phyloP scores from a whole-genome alignment of 2,113 vertebrate genomes.

The Bubo bubo region DNA sequence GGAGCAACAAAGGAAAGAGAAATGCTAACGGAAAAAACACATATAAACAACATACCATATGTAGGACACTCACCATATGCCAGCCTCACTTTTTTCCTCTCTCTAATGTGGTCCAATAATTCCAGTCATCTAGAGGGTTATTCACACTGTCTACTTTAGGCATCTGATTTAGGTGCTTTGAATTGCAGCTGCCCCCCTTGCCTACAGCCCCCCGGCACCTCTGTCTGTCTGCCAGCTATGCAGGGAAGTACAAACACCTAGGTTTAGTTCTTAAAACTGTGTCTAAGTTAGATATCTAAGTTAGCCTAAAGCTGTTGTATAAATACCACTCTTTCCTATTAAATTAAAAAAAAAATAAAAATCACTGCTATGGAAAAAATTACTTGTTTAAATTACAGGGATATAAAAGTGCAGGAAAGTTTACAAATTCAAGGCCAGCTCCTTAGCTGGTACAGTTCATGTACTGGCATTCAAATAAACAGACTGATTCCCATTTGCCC shows the following conservation, averaged over 20 bases:
- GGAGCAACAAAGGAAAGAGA: constrained; percentile 51
- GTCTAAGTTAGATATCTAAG: neutral
- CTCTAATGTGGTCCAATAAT: constrained; percentile 50
- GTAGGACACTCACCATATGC: constrained; percentile 51
- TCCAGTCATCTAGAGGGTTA: constrained; percentile 12
- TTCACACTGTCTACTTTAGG: constrained; percentile 26
- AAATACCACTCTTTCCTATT: constrained; percentile 12
- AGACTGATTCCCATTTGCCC: neutral
- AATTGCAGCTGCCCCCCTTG: neutral
- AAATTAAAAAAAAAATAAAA: neutral
- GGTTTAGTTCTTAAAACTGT: constrained; percentile 8
- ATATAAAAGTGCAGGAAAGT: constrained; percentile 22
- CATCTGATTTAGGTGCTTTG: constrained; percentile 42
- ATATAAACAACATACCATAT: constrained; percentile 59
- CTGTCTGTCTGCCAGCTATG: neutral
- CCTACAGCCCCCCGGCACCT: neutral
- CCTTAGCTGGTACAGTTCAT: constrained; percentile 11
- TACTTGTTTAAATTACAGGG: constrained; percentile 23
- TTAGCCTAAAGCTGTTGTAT: constrained; percentile 23
- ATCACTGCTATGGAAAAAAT: constrained; percentile 14
- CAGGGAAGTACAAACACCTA: constrained; percentile 19
- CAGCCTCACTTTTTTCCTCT: constrained; percentile 42
- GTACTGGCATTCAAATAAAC: constrained; percentile 37
- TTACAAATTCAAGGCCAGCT: constrained; percentile 34
- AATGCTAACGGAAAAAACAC: constrained; percentile 55